These are phyloP conservation scores for Oreortyx pictus DNA, from an alignment of 2,797 vertebrate species.

Conservation along the genomic window DNA sequence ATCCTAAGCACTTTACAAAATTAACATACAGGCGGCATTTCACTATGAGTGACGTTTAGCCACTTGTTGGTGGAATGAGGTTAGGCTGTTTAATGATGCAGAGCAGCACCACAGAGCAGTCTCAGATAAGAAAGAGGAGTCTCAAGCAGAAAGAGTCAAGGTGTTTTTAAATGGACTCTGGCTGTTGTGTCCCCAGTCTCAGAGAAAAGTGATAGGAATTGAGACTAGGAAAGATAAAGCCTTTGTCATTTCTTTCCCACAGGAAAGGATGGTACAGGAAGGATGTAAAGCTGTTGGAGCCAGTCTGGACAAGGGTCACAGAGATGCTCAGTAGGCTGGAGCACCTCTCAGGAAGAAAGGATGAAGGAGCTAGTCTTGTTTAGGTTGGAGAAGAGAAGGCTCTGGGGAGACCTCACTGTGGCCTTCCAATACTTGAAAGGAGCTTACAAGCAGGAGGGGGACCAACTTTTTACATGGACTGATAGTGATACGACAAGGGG, in stretches of 20 bases:
- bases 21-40: constrained; percentile 39
- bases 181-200: constrained; percentile 1
- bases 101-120: not conserved
- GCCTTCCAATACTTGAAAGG: too few species aligned
- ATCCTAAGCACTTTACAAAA: constrained; percentile 39
- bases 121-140: not conserved
- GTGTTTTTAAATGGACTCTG: constrained; percentile 1
- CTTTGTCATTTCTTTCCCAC: not conserved
- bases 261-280: too few species aligned
- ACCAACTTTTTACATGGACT: too few species aligned
- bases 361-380: too few species aligned
- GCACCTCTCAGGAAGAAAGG: too few species aligned
- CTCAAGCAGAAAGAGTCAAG: not conserved
- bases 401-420: too few species aligned
- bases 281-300: too few species aligned
- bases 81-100: constrained; percentile 37
- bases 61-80: rapidly evolving
- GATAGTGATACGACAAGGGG: too few species aligned
- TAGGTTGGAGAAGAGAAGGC: too few species aligned
- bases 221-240: not conserved
- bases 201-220: not conserved
- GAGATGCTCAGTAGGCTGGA: too few species aligned
- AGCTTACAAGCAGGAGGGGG: too few species aligned
- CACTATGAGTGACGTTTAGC: not conserved
- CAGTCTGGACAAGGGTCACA: too few species aligned